Evolutionary conservation across 2,888 invertebrate species (phyloP).

Genomic region (Oxytorus armatus): DNA sequence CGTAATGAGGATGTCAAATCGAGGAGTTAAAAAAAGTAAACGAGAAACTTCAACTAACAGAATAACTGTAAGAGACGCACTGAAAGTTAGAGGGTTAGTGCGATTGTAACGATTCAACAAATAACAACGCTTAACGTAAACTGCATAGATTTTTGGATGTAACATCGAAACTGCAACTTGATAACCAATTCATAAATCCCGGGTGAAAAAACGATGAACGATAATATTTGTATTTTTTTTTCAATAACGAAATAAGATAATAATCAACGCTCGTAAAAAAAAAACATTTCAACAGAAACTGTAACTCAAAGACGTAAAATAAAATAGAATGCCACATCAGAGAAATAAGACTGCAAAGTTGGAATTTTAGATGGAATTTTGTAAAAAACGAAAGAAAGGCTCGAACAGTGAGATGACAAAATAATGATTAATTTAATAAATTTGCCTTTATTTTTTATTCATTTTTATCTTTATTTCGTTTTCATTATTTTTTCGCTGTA

Average conservation of each 20-base stretch:
- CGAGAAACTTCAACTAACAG: constrained; percentile 67
- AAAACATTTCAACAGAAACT: constrained; percentile 52
- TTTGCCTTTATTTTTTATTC: neutral
- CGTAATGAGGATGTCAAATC: constrained; percentile 64
- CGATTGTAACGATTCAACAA: constrained; percentile 69
- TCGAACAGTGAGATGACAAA: neutral
- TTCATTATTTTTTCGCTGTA: neutral
- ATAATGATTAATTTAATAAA: neutral
- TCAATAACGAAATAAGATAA: constrained; percentile 61
- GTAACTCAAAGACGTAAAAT: constrained; percentile 40
- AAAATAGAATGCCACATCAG: constrained; percentile 56
- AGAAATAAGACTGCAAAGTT: constrained; percentile 14
- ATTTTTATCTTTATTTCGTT: neutral
- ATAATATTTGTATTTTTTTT: constrained; percentile 47
- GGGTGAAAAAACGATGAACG: constrained; percentile 57
- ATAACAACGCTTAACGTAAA: constrained; percentile 74
- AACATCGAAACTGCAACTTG: constrained; percentile 66
- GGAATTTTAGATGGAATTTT: constrained; percentile 1
- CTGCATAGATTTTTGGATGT: constrained; percentile 70
- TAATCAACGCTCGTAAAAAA: constrained; percentile 57
- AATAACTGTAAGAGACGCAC: constrained; percentile 59
- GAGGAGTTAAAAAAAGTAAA: constrained; percentile 45
- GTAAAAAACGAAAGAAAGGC: constrained; percentile 1
- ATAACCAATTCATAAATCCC: constrained; percentile 60
- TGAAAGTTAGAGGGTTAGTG: constrained; percentile 48